Base-by-base conservation (phyloP, 2,888 invertebrate species). In the Oligia latruncula region DNA sequence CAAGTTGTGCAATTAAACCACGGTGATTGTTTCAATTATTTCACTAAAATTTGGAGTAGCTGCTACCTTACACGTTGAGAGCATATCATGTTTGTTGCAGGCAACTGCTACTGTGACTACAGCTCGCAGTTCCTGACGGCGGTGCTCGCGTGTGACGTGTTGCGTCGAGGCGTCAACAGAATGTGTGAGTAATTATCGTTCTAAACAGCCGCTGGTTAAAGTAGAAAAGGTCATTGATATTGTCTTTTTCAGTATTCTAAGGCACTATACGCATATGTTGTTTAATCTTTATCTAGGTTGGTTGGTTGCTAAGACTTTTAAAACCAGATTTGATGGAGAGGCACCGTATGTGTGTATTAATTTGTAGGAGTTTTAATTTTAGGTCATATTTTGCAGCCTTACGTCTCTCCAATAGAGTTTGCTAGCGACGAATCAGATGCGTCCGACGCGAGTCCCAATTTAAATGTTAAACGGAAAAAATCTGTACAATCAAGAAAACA, bases 381-480 rank as follows among this genome's bases (percentile, higher is more conserved):
- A 97, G 96, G 96, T 95, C 83, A 95, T 95, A 93, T 95, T 95
- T 96, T 97, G 95, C 96, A 97, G 96, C 96, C 95, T 87, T 96
- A 95, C 94, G 94, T 96, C 90, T 95, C 94, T 84, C 96, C 96
- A 90, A 93, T 96, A 93, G 95, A 95, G 84, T 95, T 91, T 93
- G 91, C 89, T 92, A 91, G 88, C 92, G 94, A 95, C 66, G 92
- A 92, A 29, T 89, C 90, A 58, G 90, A 92, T 35, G 62, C 78
- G 55, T 89, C 89, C 35, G 83, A 80, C 11, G 77, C 73, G 78
- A 88, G 76, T 83, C 60, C 85, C 77, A 92, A 90, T 65, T 60
- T 79, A 89, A 91, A 88, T 72, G 79, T 60, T 43, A 91, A 91
- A 88, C 87, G 90, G 84, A 93, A 91, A 92, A 92, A 91, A 83